Evolutionary conservation across 2,888 invertebrate species (phyloP).

Genomic region (Ditula angustiorana): DNA sequence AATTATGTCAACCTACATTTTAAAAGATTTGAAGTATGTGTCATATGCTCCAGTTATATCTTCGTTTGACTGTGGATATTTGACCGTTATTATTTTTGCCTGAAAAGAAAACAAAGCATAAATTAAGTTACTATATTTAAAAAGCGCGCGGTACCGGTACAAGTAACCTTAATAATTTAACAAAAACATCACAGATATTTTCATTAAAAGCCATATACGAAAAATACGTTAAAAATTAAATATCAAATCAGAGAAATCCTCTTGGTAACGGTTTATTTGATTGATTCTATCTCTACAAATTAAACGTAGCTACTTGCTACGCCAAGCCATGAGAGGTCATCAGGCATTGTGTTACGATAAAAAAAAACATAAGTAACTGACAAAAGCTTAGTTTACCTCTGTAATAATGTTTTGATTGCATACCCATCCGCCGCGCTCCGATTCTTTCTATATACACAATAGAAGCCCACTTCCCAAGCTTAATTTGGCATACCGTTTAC

Average conservation of each 20-base stretch:
- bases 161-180: too few species aligned
- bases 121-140: too few species aligned
- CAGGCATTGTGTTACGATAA: not conserved
- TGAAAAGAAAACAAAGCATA: too few species aligned
- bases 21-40: too few species aligned
- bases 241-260: not conserved
- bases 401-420: slow-evolving; percentile 46
- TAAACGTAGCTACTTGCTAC: not conserved
- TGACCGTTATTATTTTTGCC: too few species aligned
- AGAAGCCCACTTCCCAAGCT: slow-evolving; percentile 76
- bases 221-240: not conserved
- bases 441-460: slow-evolving; percentile 70
- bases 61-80: too few species aligned
- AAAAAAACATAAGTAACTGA: not conserved
- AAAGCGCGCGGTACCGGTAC: too few species aligned
- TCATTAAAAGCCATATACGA: too few species aligned
- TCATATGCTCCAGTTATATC: too few species aligned
- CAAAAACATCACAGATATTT: too few species aligned
- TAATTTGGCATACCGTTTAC: slow-evolving; percentile 82
- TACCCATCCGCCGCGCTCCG: slow-evolving; percentile 52
- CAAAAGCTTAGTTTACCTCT: slow-evolving; percentile 7
- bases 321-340: not conserved
- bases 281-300: not conserved
- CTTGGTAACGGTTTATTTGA: not conserved
- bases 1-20: too few species aligned